Evolutionary conservation across 2,888 invertebrate species (phyloP).

Genomic region (Metallyticus violacea): DNA sequence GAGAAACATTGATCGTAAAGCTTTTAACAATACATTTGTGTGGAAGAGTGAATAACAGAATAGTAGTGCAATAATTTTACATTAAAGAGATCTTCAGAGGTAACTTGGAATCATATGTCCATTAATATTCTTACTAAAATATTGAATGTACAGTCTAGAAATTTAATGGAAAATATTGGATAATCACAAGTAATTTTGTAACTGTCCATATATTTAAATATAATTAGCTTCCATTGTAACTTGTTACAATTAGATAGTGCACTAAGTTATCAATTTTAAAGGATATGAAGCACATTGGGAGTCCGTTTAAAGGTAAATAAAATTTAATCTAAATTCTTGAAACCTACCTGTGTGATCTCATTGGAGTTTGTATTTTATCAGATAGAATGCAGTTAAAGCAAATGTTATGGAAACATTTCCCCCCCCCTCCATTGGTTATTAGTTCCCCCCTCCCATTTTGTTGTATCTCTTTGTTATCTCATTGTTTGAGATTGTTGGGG

Average conservation of each 20-base stretch:
- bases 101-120: neutral
- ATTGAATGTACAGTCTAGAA: neutral
- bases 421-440: too few species aligned
- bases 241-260: neutral
- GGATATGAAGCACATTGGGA: too few species aligned
- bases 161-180: neutral
- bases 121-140: neutral
- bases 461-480: too few species aligned
- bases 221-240: neutral
- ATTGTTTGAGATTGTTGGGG: too few species aligned
- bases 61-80: neutral
- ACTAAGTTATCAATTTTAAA: neutral
- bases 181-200: neutral
- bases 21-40: neutral
- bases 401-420: too few species aligned
- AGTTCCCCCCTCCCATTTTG: too few species aligned
- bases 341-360: too few species aligned
- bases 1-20: neutral
- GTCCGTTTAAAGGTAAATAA: too few species aligned
- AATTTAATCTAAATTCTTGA: too few species aligned
- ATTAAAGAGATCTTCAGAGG: neutral
- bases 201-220: neutral
- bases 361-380: too few species aligned
- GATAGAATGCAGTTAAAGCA: too few species aligned
- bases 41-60: neutral